A percentile compares a stretch with the other conserved stretches of the same genome.
Evolutionary conservation across 2,888 invertebrate genomes (phyloP).

Genomic region (Prenolepis imparis): DNA sequence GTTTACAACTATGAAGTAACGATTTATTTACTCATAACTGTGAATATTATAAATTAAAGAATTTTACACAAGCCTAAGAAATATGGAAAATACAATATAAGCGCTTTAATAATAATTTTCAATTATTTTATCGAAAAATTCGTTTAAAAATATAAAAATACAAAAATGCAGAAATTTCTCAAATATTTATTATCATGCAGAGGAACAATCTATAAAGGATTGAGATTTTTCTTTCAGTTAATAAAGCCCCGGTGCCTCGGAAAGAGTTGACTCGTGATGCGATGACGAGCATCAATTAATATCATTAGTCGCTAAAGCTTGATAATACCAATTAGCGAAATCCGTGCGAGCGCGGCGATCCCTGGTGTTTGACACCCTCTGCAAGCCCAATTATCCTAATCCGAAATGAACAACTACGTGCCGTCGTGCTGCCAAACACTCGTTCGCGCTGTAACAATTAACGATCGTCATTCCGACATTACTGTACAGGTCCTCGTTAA

Average conservation of each 20-base stretch:
- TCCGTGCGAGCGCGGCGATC: constrained; percentile 62
- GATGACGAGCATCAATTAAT: constrained; percentile 79
- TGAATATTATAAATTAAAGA: constrained; percentile 14
- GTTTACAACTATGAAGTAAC: not conserved
- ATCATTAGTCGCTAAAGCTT: constrained; percentile 79
- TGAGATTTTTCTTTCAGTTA: constrained; percentile 23
- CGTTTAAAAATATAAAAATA: not conserved
- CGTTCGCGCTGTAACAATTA: constrained; percentile 49
- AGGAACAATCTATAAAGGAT: not conserved
- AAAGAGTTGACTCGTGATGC: constrained; percentile 36
- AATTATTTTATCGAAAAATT: not conserved
- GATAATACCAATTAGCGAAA: constrained; percentile 83
- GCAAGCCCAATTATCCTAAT: constrained; percentile 70
- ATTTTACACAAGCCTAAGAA: not conserved
- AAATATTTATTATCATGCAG: not conserved
- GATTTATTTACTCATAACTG: not conserved
- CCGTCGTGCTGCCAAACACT: constrained; percentile 32
- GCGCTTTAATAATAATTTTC: not conserved
- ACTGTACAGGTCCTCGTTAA: constrained; percentile 41
- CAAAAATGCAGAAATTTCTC: not conserved
- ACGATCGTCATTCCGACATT: constrained; percentile 55
- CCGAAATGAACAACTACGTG: constrained; percentile 71
- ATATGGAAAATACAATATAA: not conserved
- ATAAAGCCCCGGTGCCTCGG: not conserved
- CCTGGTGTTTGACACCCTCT: constrained; percentile 58